Percentiles rank a stretch among this genome's conserved stretches.
Conservation (phyloP, 2,113 vertebrate genomes). For the Erythrolamprus reginae region DNA sequence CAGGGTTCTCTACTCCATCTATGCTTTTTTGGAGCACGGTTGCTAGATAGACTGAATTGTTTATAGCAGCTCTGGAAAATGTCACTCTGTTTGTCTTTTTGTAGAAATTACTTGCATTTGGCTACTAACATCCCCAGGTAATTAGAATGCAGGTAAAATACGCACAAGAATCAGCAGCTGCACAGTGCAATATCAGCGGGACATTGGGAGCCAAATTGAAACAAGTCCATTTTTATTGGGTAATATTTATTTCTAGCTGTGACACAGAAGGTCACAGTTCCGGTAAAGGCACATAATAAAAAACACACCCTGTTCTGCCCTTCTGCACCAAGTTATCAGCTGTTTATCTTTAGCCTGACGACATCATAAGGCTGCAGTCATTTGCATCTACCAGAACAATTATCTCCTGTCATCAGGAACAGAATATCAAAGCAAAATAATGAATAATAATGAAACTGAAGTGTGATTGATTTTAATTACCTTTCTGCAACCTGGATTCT, state of each 20-base stretch:
- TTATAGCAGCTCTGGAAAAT: not conserved
- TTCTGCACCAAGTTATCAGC: not conserved
- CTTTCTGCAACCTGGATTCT: not conserved
- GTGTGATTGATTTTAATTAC: not conserved
- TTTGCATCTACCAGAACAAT: constrained; percentile 25
- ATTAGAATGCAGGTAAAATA: not conserved
- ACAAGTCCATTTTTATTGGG: not conserved
- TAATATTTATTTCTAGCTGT: not conserved
- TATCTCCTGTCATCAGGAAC: not conserved
- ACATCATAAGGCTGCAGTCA: constrained; percentile 12
- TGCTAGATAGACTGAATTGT: not conserved
- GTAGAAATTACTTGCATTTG: not conserved
- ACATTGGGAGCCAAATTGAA: constrained; percentile 3
- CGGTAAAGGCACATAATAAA: constrained; percentile 11
- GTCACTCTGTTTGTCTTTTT: not conserved
- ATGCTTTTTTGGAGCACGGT: not conserved
- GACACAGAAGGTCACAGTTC: not conserved
- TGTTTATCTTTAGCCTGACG: constrained; percentile 6
- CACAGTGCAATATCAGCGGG: not conserved
- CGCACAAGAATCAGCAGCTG: not conserved
- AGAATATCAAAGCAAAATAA: not conserved
- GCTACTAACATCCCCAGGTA: not conserved
- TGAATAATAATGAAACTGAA: not conserved
- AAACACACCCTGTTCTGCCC: not conserved
- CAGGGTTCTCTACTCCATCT: not conserved